phyloP scores from a whole-genome alignment of 2,113 vertebrate species.

The Zosterops borbonicus region DNA sequence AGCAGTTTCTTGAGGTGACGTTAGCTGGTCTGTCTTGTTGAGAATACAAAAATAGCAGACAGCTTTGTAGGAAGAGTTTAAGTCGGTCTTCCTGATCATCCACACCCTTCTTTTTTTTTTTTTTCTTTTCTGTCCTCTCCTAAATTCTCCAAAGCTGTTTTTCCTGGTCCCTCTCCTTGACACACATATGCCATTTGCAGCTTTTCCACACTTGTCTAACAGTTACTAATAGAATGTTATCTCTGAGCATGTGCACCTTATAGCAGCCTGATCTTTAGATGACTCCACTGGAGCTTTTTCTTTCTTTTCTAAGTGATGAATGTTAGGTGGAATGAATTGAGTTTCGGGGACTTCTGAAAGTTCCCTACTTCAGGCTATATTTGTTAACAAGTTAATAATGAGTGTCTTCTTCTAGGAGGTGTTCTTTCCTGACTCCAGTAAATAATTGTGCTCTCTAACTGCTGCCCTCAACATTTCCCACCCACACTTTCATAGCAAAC shows the following conservation, averaged over 20 bases:
- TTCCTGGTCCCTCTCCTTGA: background rate
- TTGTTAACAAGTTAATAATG: background rate
- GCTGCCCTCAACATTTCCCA: background rate
- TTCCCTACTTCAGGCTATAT: background rate
- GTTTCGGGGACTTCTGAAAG: background rate
- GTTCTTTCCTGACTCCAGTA: background rate
- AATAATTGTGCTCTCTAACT: background rate
- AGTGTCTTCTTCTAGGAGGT: background rate
- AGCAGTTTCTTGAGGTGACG: background rate
- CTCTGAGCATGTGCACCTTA: background rate
- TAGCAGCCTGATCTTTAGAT: background rate
- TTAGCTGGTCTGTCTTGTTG: background rate
- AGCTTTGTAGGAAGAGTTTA: background rate
- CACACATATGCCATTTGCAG: background rate
- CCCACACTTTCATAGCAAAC: background rate
- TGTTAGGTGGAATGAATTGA: background rate
- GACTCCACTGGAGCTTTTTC: background rate
- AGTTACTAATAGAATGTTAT: background rate
- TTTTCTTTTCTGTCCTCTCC: background rate
- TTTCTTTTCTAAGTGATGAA: background rate
- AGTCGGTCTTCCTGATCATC: background rate
- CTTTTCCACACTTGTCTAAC: background rate
- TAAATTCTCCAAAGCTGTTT: background rate
- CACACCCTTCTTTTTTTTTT: background rate
- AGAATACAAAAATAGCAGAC: background rate